Percentiles rank a stretch among this genome's conserved stretches.
Evolutionary conservation across 2,797 vertebrate species (phyloP).

Genomic region (Platyrinchus mystaceus): DNA sequence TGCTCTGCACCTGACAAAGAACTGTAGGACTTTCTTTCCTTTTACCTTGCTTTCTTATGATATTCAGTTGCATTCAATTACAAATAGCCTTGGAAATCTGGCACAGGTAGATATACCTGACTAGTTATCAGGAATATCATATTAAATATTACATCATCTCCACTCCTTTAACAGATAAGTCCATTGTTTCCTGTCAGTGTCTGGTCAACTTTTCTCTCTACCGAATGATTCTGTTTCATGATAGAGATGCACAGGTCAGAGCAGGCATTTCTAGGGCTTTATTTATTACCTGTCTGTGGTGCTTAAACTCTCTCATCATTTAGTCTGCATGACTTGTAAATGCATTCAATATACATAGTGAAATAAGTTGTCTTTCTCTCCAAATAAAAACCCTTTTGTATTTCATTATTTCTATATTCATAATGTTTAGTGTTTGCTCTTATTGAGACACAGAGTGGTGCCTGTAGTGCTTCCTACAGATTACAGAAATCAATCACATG

Average conservation of each 20-base stretch:
- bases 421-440: not conserved
- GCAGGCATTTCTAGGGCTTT: not conserved
- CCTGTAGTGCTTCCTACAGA: not conserved
- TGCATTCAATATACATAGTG: not conserved
- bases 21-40: not conserved
- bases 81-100: not conserved
- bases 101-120: not conserved
- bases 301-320: not conserved
- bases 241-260: not conserved
- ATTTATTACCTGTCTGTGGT: not conserved
- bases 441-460: not conserved
- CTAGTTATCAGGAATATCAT: not conserved
- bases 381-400: not conserved
- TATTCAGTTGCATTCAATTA: not conserved
- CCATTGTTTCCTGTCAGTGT: not conserved
- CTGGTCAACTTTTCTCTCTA: constrained; percentile 8
- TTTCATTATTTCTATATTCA: not conserved
- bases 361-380: not conserved
- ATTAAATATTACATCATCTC: not conserved
- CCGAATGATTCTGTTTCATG: not conserved
- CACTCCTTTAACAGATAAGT: not conserved
- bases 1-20: not conserved
- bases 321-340: not conserved
- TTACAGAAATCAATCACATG: not conserved
- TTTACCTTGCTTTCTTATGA: not conserved